phyloP scores from a whole-genome alignment of 2,888 invertebrate genomes.

The Arrhopalites spinosus region DNA sequence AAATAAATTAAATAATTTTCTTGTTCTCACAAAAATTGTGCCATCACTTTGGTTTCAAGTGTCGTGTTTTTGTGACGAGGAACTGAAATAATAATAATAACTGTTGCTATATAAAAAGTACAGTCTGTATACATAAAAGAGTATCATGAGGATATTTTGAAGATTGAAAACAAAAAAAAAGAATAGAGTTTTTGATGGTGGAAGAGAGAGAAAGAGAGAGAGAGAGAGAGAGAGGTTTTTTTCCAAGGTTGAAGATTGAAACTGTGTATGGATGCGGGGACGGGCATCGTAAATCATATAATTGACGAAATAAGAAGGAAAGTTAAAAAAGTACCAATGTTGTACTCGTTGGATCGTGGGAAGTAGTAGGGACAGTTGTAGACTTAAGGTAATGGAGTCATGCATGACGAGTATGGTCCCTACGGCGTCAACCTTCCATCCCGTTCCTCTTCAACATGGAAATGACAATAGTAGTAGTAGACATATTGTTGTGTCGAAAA shows the following conservation, averaged over 20 bases:
- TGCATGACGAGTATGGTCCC: constrained; percentile 41
- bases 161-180: neutral
- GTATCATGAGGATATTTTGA: neutral
- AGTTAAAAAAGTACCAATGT: no score
- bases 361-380: no score
- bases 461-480: constrained; percentile 6
- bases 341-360: constrained; percentile 1
- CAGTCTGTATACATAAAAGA: neutral
- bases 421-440: constrained; percentile 48
- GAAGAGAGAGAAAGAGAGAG: neutral
- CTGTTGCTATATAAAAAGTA: neutral
- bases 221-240: neutral
- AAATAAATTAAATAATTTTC: no score
- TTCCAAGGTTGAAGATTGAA: no score
- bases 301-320: neutral
- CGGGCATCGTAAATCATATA: no score
- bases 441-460: constrained; percentile 25
- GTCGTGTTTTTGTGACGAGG: no score
- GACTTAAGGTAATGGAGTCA: constrained; percentile 49
- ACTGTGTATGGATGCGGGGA: no score
- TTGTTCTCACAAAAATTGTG: no score
- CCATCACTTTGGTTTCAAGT: neutral
- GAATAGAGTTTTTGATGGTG: neutral
- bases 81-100: no score
- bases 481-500: constrained; percentile 2